Evolutionary conservation across 2,113 vertebrate species (phyloP), one percentile per base, ranked within the genome.

Genomic region (Centropus unirufus): DNA sequence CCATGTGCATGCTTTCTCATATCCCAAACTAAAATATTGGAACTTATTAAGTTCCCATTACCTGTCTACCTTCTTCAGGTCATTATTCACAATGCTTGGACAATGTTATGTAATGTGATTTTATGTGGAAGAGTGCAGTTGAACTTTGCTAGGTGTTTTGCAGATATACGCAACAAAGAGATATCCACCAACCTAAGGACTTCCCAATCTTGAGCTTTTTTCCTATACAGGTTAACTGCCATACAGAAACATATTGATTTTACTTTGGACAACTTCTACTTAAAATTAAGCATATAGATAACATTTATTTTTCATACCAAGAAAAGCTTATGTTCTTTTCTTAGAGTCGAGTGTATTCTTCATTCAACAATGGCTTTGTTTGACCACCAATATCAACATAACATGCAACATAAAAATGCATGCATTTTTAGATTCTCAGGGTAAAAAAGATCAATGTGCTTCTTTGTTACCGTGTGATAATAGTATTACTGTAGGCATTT

Each of bases 351-450:
- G 4, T 46, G 11, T 55, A 2, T 19, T 82, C 11, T 73, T 91
- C 21, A 83, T 69, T 11, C 7, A 76, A 30, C 8, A 64, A 2
- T 47, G 61, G 16, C 6, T 21, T 29, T 54, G 8, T n/a, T 62
- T 54, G 39, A 17, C 46, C 9, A 23, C 12, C 27, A 51, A 42
- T 55, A 30, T 19, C 34, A 40, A 63, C 12, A 75, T 24, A 55
- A 46, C 8, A 34, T 15, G 8, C 0, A 4, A 21, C 1, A 4
- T 44, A 6, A 0, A 17, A 40, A 9, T 47, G 22, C 3, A 4
- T 20, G 6, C 4, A 30, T 44, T 92, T 85, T 90, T 66, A 69
- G 40, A 68, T 79, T 73, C 8, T 77, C 22, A 44, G 10, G 21
- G 8, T 6, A 52, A 52, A 90, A 68, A 11, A 69, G 5, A 5